Evolutionary conservation across 1,140 invertebrate species (phyloP), one percentile per base, ranked within the genome.

Genomic region (Anagrus nilaparvatae): DNA sequence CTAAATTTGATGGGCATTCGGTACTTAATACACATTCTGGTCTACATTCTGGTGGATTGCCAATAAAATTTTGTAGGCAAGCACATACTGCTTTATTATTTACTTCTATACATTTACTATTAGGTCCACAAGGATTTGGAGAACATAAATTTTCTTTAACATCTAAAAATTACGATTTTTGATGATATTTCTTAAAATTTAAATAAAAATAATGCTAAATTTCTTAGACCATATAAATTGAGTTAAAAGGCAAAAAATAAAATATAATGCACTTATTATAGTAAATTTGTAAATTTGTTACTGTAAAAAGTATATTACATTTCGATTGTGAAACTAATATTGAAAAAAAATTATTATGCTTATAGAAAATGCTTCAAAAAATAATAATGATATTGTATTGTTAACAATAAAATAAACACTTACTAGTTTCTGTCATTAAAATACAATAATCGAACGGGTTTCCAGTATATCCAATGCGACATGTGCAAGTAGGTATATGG

Each of bases 81-180:
- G 75, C 72, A 52, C 81, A 83, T 4, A 75, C 71, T 7, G 72
- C 70, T 60, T 72, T 70, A 10, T 63, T 68, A 48, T 74, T 75
- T 13, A 73, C 58, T 50, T 70, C 71, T 36, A 67, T 67, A 52
- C 81, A 84, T 52, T 75, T 65, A 40, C 76, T 75, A 56, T 82
- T 81, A 20, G 77, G 71, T 37, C 80, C 80, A 61, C 79, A 82
- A 13, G 77, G 78, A 16, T 72, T 76, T 20, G 75, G 75, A 39
- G 65, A 62, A 54, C 78, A 80, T 36, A 75, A 72, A 59, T 77
- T 62, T 25, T 58, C 48, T 1, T 65, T 67, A 21, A 53, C 54
- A n/a, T n/a, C n/a, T n/a, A n/a, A n/a, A n/a, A n/a, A n/a, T n/a
- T n/a, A n/a, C n/a, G n/a, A n/a, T n/a, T n/a, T n/a, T n/a, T n/a